Conservation (phyloP, 2,888 invertebrate genomes). For the Anticlea derivata region DNA sequence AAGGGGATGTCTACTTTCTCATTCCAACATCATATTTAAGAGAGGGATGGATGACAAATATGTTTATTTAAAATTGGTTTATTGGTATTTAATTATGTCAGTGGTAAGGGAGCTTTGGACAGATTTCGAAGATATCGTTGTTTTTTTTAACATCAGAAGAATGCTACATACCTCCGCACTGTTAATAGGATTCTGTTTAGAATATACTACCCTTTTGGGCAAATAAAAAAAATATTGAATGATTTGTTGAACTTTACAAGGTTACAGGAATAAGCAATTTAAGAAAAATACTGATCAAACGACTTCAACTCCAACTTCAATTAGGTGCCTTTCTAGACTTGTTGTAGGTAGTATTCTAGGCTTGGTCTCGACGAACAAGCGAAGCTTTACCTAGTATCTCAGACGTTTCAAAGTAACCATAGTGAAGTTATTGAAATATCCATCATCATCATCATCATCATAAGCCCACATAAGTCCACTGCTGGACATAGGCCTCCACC, state of each 20-base stretch:
- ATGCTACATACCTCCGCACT: slow-evolving; percentile 8
- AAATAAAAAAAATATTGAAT: not conserved
- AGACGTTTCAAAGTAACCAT: too few relatives aligned
- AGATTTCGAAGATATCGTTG: slow-evolving; percentile 28
- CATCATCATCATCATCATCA: too few relatives aligned
- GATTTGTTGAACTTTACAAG: not conserved
- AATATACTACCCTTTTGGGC: slow-evolving; percentile 3
- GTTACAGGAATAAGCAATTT: too few relatives aligned
- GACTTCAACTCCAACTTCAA: too few relatives aligned
- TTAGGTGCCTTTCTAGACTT: too few relatives aligned
- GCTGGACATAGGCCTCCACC: too few relatives aligned
- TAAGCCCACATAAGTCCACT: too few relatives aligned
- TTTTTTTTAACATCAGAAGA: slow-evolving; percentile 8
- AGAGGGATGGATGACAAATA: slow-evolving; percentile 45
- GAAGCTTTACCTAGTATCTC: too few relatives aligned
- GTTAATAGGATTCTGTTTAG: slow-evolving; percentile 9
- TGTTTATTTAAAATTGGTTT: slow-evolving; percentile 73
- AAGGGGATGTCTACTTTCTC: slow-evolving; percentile 35
- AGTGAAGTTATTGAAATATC: too few relatives aligned
- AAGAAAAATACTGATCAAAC: too few relatives aligned
- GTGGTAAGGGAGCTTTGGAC: slow-evolving; percentile 44
- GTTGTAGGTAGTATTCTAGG: too few relatives aligned
- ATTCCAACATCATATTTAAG: slow-evolving; percentile 37
- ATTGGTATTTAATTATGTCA: slow-evolving; percentile 74
- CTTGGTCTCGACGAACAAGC: too few relatives aligned